A percentile compares a stretch with the other conserved stretches of the same genome.
phyloP scores from a whole-genome alignment of 2,113 vertebrate species.

The Aptenodytes forsteri region DNA sequence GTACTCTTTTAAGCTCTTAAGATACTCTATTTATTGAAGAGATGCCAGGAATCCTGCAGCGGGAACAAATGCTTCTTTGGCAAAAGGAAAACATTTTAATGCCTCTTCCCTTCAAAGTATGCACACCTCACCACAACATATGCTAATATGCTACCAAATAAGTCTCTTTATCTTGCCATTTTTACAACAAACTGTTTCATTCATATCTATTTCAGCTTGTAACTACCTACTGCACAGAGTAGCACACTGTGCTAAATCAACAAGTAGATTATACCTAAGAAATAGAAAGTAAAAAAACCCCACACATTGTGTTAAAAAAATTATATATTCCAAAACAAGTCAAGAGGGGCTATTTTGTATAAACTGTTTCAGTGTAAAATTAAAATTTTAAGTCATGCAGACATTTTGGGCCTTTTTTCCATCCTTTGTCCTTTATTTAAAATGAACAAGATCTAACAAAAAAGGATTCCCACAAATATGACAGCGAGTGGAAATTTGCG shows the following conservation, averaged over 20 bases:
- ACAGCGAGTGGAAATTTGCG: background rate
- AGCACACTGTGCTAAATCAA: constrained; percentile 7
- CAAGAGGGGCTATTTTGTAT: background rate
- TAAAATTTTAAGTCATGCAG: background rate
- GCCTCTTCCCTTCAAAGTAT: constrained; percentile 49
- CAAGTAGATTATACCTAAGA: background rate
- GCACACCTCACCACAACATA: constrained; percentile 46
- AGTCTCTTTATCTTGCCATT: constrained; percentile 59
- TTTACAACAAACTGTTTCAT: constrained; percentile 56
- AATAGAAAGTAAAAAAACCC: background rate
- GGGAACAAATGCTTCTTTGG: constrained; percentile 66
- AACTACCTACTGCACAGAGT: constrained; percentile 17
- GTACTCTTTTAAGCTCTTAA: constrained; percentile 36
- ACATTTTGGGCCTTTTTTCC: background rate
- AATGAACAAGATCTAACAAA: background rate
- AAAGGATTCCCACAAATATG: background rate
- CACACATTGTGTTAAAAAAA: background rate
- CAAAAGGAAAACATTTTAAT: constrained; percentile 48
- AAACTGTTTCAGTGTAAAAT: background rate
- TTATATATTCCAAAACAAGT: background rate
- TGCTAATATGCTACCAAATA: constrained; percentile 47
- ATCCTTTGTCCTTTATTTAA: background rate
- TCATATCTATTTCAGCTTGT: constrained; percentile 32
- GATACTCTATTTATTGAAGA: constrained; percentile 45
- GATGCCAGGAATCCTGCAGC: constrained; percentile 33